Percentiles rank a stretch among this genome's conserved stretches.
phyloP scores from a whole-genome alignment of 1,140 invertebrate genomes.

The Ceratina japonica region DNA sequence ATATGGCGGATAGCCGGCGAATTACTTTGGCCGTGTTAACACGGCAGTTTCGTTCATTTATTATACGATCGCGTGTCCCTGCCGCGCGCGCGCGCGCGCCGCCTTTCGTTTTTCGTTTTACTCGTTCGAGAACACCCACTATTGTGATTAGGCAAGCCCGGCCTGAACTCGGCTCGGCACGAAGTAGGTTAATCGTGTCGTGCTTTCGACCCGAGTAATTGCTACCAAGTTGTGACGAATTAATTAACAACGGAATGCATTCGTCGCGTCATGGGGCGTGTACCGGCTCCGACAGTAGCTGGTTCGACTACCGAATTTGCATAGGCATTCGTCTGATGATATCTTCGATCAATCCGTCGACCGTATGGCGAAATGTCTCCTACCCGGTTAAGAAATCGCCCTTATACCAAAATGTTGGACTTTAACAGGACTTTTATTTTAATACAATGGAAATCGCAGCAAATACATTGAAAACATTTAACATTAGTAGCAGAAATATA shows the following conservation, averaged over 20 bases:
- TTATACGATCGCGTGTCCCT: constrained; percentile 25
- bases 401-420: too few relatives aligned
- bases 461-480: too few relatives aligned
- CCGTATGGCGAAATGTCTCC: too few relatives aligned
- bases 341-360: neutral
- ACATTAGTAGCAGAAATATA: too few relatives aligned
- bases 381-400: too few relatives aligned
- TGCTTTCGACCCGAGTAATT: neutral
- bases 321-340: neutral
- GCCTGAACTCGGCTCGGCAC: too few relatives aligned
- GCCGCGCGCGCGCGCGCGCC: neutral
- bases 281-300: neutral
- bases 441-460: too few relatives aligned
- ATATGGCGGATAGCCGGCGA: neutral
- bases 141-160: neutral
- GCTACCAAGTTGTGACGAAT: constrained; percentile 2
- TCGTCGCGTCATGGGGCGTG: neutral
- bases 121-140: neutral
- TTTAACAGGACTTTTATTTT: too few relatives aligned
- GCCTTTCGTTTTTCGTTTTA: neutral
- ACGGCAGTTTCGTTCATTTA: constrained; percentile 1
- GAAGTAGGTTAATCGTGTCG: neutral
- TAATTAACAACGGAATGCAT: constrained; percentile 2
- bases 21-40: constrained; percentile 26
- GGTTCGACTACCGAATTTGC: neutral